Evolutionary conservation across 1,140 invertebrate species (phyloP).

Genomic region (Scaptodrosophila lebanonensis): DNA sequence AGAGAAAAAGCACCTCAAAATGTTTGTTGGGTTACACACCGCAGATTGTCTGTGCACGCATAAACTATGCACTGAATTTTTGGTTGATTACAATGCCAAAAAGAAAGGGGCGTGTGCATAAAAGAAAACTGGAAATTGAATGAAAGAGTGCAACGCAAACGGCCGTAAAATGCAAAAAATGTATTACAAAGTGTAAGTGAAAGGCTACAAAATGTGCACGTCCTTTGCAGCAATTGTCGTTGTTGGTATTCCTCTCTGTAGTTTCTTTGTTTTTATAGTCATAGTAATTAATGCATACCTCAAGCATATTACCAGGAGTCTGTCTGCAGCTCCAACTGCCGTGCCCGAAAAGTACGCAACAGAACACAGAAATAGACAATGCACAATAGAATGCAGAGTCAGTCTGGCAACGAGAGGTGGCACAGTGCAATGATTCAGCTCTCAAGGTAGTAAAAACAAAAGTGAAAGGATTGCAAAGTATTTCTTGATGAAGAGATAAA

Average conservation of each 20-base stretch:
- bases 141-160: slow-evolving; percentile 17
- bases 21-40: no score
- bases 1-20: neutral
- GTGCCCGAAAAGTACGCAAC: neutral
- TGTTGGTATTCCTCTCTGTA: neutral
- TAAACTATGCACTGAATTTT: slow-evolving; percentile 45
- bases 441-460: no score
- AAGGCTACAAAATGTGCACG: neutral
- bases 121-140: slow-evolving; percentile 21
- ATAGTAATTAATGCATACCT: slow-evolving; percentile 70
- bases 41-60: neutral
- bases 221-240: slow-evolving; percentile 25
- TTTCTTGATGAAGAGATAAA: no score
- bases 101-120: no score
- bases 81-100: slow-evolving; percentile 44
- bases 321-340: neutral
- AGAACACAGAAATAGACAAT: neutral
- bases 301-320: slow-evolving; percentile 49
- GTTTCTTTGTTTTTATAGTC: slow-evolving; percentile 49
- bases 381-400: slow-evolving; percentile 7
- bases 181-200: slow-evolving; percentile 61
- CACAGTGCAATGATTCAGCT: no score
- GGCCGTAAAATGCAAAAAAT: slow-evolving; percentile 59
- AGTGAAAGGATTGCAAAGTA: no score
- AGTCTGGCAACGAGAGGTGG: no score